Evolutionary conservation across 2,797 vertebrate genomes (phyloP), one percentile per base, ranked within the genome.

Genomic region (Hydrocynus forskahlii): DNA sequence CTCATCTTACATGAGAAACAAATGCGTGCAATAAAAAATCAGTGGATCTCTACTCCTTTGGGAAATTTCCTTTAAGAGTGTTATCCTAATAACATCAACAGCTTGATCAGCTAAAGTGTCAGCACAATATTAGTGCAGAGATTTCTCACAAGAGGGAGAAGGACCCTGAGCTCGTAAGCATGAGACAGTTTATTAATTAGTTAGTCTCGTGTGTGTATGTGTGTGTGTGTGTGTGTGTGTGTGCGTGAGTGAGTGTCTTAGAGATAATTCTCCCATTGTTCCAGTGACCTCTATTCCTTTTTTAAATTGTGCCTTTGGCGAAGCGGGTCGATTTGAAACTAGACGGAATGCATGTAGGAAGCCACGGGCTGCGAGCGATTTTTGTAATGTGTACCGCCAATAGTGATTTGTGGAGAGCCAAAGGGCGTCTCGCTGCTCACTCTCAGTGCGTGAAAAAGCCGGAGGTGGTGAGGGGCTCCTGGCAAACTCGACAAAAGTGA

Each of bases 31-130:
- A n/a, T n/a, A n/a, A n/a, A n/a, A n/a, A n/a, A n/a, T n/a, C n/a
- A n/a, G n/a, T n/a, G n/a, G n/a, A n/a, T n/a, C n/a, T n/a, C 3
- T 35, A 0, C 62, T 64, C 62, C 62, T 64, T 16, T 68, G 21
- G 21, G 48, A 70, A 70, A 70, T 52, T 38, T 38, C 25, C 70
- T 55, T 5, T 38, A 52, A 72, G 25, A 52, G 45, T 52, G 68
- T 70, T 70, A 23, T 23, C 48, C 68, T 70, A 70, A 70, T 70
- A 70, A 70, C 62, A 64, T 38, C 62, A 64, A 64, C 68, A 70
- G 48, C 45, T 70, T 21, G 68, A 50, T 50, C 29, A 52, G 25
- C 50, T 52, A 10, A 55, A 38, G 70, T 38, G 70, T 72, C 52
- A 57, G 70, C 52, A 38, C 50, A 55, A 55, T 35, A 72, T 35